phyloP scores from a whole-genome alignment of 2,113 vertebrate species.

The Platycercus adscitus region DNA sequence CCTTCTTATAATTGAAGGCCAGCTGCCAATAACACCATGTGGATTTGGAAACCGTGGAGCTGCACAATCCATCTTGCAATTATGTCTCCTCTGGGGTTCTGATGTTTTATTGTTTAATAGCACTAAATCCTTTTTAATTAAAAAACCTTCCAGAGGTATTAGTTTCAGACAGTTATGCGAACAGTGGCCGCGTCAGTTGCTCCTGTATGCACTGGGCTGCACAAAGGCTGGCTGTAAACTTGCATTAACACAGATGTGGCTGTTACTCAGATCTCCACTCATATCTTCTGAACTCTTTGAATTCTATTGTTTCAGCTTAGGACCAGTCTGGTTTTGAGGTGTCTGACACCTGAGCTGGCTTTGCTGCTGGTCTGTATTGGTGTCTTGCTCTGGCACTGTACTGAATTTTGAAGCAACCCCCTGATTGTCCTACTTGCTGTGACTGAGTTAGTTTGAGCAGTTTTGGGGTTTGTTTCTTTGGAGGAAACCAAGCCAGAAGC shows the following conservation, averaged over 20 bases:
- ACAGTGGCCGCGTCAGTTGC: background rate
- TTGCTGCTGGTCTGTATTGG: background rate
- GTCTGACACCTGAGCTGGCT: background rate
- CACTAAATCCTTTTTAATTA: conserved; percentile 64
- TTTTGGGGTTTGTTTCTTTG: background rate
- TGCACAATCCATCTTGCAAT: conserved; percentile 32
- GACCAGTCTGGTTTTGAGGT: background rate
- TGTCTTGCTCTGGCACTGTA: background rate
- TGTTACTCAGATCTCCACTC: background rate
- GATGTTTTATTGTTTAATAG: conserved; percentile 59
- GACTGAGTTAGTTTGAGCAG: background rate
- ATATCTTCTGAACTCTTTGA: background rate
- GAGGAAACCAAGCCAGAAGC: background rate
- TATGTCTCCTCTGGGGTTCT: conserved; percentile 47
- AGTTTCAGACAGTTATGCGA: background rate
- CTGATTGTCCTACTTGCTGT: background rate
- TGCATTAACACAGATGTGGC: background rate
- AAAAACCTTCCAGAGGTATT: conserved; percentile 39
- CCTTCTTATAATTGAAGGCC: conserved; percentile 36
- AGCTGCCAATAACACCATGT: conserved; percentile 38
- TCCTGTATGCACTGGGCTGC: background rate
- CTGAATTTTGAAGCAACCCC: background rate
- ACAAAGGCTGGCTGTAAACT: background rate
- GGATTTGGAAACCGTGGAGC: conserved; percentile 30
- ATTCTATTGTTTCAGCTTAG: background rate